These are phyloP conservation scores for Halichoeres trimaculatus DNA, from an alignment of 2,113 vertebrate genomes.

Conservation along the genomic window DNA sequence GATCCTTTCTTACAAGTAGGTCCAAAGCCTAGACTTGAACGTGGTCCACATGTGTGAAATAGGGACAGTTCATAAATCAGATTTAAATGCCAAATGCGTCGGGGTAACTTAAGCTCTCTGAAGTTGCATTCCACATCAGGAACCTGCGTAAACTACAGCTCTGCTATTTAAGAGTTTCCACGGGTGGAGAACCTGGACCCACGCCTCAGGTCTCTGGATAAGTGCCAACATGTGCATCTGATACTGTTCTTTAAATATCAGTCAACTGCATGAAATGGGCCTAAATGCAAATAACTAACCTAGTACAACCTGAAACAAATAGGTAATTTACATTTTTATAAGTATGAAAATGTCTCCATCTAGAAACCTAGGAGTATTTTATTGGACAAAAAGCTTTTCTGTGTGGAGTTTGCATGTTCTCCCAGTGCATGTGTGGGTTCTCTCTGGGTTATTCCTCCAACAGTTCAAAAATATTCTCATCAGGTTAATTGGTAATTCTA, in stretches of 20 bases:
- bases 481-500: too few relatives aligned
- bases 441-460: too few relatives aligned
- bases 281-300: not conserved
- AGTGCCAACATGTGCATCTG: not conserved
- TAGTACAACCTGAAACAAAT: not conserved
- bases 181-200: slow-evolving; percentile 4
- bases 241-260: slow-evolving; percentile 6
- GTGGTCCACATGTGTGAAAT: not conserved
- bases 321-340: too few relatives aligned
- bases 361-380: too few relatives aligned
- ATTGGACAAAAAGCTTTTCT: too few relatives aligned
- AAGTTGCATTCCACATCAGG: slow-evolving; percentile 40
- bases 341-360: too few relatives aligned
- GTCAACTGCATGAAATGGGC: not conserved
- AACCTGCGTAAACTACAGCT: slow-evolving; percentile 48
- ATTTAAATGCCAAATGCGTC: slow-evolving; percentile 11
- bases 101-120: slow-evolving; percentile 32
- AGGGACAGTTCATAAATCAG: slow-evolving; percentile 45
- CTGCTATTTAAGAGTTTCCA: slow-evolving; percentile 26
- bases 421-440: too few relatives aligned
- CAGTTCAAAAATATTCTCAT: too few relatives aligned
- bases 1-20: not conserved
- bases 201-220: slow-evolving; percentile 2
- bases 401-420: too few relatives aligned
- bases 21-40: not conserved